Evolutionary conservation across 2,888 invertebrate species (phyloP).

Genomic region (Tuberolachnus salignus): DNA sequence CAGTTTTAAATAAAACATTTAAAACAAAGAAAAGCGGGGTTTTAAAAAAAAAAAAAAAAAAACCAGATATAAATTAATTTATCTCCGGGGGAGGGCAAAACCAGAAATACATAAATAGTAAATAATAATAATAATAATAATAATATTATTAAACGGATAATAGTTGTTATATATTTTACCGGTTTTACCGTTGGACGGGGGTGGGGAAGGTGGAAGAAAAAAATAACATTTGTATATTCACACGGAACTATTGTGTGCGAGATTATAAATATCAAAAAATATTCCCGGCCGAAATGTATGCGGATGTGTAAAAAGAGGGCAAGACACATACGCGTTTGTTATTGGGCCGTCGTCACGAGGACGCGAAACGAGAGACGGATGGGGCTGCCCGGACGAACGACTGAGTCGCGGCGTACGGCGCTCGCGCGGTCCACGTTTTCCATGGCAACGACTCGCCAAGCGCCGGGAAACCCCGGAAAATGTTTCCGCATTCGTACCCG

Average conservation of each 20-base stretch:
- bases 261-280: neutral
- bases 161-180: too few relatives aligned
- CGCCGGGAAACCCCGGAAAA: conserved; percentile 35
- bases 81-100: too few relatives aligned
- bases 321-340: neutral
- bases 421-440: conserved; percentile 49
- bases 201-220: neutral
- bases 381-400: conserved; percentile 38
- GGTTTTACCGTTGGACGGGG: too few relatives aligned
- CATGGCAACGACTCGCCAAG: conserved; percentile 40
- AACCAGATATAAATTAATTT: too few relatives aligned
- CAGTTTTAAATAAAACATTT: conserved; percentile 10
- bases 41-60: too few relatives aligned
- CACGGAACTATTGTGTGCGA: neutral
- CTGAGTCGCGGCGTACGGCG: conserved; percentile 6
- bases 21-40: too few relatives aligned
- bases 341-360: conserved; percentile 4
- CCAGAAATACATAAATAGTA: too few relatives aligned
- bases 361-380: conserved; percentile 25
- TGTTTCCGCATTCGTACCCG: conserved; percentile 49
- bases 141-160: too few relatives aligned
- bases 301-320: neutral
- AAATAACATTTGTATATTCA: neutral
- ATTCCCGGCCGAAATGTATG: conserved; percentile 13
- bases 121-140: too few relatives aligned